These are phyloP conservation scores for Drosophila mimetica DNA, from an alignment of 2,888 invertebrate species.

Conservation along the genomic window DNA sequence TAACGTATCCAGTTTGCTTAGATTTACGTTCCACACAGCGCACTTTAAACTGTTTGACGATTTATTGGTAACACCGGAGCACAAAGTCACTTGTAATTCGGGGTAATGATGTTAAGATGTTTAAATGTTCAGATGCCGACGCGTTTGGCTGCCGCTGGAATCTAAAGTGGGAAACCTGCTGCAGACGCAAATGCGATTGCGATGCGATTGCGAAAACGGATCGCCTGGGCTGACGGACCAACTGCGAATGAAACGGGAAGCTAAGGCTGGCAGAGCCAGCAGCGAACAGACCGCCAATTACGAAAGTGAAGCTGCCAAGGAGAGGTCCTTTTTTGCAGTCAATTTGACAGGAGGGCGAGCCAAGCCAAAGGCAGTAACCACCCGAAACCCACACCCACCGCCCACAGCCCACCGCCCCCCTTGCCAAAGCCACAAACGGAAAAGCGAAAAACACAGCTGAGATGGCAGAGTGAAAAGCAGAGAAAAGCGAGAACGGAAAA, in stretches of 20 bases:
- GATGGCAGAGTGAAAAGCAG: conserved; percentile 27
- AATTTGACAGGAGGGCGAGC: conserved; percentile 75
- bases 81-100: conserved; percentile 3
- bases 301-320: conserved; percentile 81
- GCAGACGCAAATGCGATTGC: conserved; percentile 5
- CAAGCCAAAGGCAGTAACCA: conserved; percentile 81
- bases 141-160: conserved; percentile 37
- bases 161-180: conserved; percentile 4
- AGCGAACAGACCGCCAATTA: conserved; percentile 82
- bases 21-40: conserved; percentile 33
- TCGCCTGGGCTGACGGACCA: conserved; percentile 81
- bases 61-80: not conserved
- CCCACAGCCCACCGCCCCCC: conserved; percentile 13
- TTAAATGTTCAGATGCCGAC: conserved; percentile 53
- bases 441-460: conserved; percentile 35
- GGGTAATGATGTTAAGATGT: not conserved
- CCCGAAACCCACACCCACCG: conserved; percentile 28
- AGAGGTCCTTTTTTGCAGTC: conserved; percentile 82
- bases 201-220: conserved; percentile 52
- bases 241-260: conserved; percentile 75
- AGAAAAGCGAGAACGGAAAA: conserved; percentile 8
- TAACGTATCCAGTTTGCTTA: conserved; percentile 83
- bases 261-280: conserved; percentile 60
- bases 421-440: conserved; percentile 54
- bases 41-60: conserved; percentile 4